A percentile compares a stretch with the other conserved stretches of the same genome.
Conservation (phyloP, 1,140 invertebrate species). For the Dryas iulia region DNA sequence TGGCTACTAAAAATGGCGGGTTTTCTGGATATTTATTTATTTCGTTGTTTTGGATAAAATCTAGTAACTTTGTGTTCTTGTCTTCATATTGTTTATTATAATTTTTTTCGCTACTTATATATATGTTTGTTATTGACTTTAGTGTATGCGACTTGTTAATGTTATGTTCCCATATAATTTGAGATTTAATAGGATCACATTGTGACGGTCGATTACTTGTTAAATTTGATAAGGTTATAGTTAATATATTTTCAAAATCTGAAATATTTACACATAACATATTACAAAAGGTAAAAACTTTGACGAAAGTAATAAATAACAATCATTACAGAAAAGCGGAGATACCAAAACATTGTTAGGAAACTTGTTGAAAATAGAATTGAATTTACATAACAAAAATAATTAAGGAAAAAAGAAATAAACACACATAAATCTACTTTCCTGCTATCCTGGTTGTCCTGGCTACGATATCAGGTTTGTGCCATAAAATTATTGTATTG, state of each 20-base stretch:
- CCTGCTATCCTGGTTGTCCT: no score
- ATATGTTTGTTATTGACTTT: neutral
- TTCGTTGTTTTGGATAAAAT: neutral
- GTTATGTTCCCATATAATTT: conserved; percentile 3
- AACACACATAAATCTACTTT: no score
- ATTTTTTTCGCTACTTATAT: neutral
- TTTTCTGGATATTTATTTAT: conserved; percentile 17
- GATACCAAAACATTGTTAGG: no score
- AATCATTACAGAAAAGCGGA: no score
- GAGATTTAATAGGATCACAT: conserved; percentile 7
- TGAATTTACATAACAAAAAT: no score
- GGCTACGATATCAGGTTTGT: no score
- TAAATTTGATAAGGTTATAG: conserved; percentile 7
- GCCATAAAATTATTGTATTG: no score
- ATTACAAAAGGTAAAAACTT: no score
- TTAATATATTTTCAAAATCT: conserved; percentile 32
- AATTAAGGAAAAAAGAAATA: no score
- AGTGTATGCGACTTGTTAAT: neutral
- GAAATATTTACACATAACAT: neutral
- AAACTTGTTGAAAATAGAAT: no score
- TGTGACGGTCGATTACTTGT: neutral
- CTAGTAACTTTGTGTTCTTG: neutral
- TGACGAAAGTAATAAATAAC: no score
- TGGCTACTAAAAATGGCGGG: conserved; percentile 42
- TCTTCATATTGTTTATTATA: neutral